Evolutionary conservation across 2,888 invertebrate genomes (phyloP).

Genomic region (Eustalomyia histrio): DNA sequence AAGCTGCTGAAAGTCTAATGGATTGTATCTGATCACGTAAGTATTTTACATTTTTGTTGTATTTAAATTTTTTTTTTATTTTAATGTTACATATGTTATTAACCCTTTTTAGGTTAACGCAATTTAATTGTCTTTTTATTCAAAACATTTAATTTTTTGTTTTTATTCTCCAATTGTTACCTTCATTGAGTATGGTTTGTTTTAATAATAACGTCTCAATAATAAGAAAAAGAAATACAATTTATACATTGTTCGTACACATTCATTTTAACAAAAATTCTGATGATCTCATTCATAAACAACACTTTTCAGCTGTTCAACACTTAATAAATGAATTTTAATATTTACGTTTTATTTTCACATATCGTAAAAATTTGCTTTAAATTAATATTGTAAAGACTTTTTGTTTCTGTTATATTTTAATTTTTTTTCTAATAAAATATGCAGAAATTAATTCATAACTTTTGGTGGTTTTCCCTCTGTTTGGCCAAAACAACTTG

Average conservation of each 20-base stretch:
- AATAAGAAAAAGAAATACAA: background rate
- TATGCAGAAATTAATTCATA: background rate
- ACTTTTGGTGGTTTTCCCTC: no score
- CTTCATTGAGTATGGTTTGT: conserved; percentile 2
- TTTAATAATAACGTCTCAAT: background rate
- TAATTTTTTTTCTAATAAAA: background rate
- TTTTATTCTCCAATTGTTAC: conserved; percentile 32
- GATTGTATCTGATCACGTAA: conserved; percentile 49
- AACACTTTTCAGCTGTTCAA: conserved; percentile 31
- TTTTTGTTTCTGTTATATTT: background rate
- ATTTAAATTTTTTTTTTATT: conserved; percentile 9
- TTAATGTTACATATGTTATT: conserved; percentile 32
- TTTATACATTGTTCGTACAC: background rate
- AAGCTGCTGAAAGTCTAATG: background rate
- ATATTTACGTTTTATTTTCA: background rate
- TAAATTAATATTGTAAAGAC: conserved; percentile 1
- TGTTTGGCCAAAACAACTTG: background rate
- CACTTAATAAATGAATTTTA: conserved; percentile 24
- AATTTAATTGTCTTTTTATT: conserved; percentile 17
- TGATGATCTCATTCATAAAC: conserved; percentile 50
- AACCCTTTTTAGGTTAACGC: conserved; percentile 36
- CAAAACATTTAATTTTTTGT: conserved; percentile 20
- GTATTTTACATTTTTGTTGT: conserved; percentile 46
- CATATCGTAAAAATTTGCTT: conserved; percentile 12
- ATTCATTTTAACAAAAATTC: background rate